Conservation (phyloP, 2,797 vertebrate genomes). For the Chaunax sp. region DNA sequence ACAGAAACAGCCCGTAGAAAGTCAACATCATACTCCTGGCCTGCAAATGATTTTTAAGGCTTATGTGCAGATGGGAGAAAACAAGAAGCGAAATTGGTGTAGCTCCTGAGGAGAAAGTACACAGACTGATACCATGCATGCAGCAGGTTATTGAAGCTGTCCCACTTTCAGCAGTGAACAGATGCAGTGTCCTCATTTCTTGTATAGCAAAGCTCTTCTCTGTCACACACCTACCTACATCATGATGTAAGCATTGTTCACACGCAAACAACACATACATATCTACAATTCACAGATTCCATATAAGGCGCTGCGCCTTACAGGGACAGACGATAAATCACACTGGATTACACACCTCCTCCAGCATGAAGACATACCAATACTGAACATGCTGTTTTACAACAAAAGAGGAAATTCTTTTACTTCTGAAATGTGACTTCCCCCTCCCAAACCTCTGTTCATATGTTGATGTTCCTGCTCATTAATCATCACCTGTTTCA, state of each 20-base stretch:
- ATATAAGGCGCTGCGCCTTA: constrained; percentile 46
- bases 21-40: constrained; percentile 37
- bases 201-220: constrained; percentile 44
- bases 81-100: constrained; percentile 20
- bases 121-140: constrained; percentile 4
- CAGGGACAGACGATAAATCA: constrained; percentile 54
- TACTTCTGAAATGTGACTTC: constrained; percentile 18
- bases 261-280: constrained; percentile 65
- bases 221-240: constrained; percentile 73
- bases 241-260: constrained; percentile 76
- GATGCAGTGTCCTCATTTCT: constrained; percentile 63
- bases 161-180: constrained; percentile 55
- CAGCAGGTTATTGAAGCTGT: constrained; percentile 43
- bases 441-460: constrained; percentile 7
- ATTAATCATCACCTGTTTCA: constrained; percentile 2
- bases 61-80: constrained; percentile 22
- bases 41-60: constrained; percentile 44
- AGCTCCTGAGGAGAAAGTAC: constrained; percentile 24
- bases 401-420: constrained; percentile 34
- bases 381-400: constrained; percentile 22
- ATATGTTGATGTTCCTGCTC: constrained; percentile 9
- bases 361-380: constrained; percentile 34
- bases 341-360: constrained; percentile 46
- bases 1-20: constrained; percentile 69
- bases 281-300: constrained; percentile 69